Percentiles rank a stretch among this genome's conserved stretches.
Conservation (phyloP, 2,113 vertebrate species). For the Sminthopsis crassicaudata region DNA sequence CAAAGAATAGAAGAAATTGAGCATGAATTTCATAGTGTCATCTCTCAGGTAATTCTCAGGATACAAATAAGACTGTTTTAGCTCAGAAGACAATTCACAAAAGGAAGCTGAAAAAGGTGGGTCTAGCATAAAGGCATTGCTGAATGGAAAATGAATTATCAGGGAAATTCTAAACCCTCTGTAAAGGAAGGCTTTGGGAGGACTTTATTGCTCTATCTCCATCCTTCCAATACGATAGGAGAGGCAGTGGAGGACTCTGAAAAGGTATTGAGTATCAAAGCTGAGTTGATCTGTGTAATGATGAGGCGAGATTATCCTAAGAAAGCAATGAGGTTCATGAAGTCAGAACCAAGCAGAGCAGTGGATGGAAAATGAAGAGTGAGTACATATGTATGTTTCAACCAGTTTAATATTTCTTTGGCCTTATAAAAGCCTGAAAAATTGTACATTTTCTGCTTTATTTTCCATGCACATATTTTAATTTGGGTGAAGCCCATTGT, state of each 20-base stretch:
- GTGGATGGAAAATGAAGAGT: background rate
- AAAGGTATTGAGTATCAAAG: background rate
- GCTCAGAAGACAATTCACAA: background rate
- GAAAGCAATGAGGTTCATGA: background rate
- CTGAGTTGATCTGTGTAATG: background rate
- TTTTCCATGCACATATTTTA: constrained; percentile 58
- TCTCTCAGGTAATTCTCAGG: background rate
- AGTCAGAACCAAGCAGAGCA: background rate
- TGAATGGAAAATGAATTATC: background rate
- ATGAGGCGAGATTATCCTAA: background rate
- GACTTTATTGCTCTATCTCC: background rate
- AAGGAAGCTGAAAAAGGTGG: background rate
- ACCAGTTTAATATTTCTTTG: constrained; percentile 26
- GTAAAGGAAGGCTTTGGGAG: background rate
- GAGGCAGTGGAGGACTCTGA: background rate
- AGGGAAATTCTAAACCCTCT: background rate
- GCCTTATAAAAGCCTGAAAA: background rate
- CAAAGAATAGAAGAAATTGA: constrained; percentile 43
- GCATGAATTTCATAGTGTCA: background rate
- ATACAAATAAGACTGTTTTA: background rate
- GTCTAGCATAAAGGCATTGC: background rate
- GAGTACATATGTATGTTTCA: constrained; percentile 5
- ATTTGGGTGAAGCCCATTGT: constrained; percentile 52
- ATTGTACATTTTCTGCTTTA: constrained; percentile 61
- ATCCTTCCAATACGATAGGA: background rate